Evolutionary conservation across 2,888 invertebrate genomes (phyloP).

Genomic region (Villa cingulata): DNA sequence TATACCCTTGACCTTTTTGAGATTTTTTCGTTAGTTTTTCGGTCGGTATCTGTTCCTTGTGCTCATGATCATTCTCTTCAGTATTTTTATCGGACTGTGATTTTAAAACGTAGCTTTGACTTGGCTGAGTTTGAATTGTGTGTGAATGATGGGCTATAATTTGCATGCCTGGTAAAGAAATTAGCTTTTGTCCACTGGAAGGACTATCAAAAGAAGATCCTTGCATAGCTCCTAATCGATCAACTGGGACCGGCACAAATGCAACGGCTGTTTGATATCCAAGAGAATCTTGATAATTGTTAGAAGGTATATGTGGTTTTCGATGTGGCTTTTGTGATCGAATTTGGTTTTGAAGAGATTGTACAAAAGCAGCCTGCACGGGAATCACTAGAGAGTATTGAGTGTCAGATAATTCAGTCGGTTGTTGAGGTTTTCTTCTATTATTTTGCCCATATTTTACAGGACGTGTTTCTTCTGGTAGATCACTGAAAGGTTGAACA

Average conservation of each 20-base stretch:
- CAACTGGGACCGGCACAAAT: neutral
- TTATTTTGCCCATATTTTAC: neutral
- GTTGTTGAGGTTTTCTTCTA: neutral
- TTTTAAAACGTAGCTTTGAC: neutral
- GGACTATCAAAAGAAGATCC: too few species aligned
- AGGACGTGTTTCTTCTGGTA: constrained; percentile 5
- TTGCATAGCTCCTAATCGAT: neutral
- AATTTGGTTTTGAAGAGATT: neutral
- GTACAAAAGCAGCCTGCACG: neutral
- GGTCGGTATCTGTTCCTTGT: neutral
- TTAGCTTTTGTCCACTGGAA: too few species aligned
- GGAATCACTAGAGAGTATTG: neutral
- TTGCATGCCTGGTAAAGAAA: neutral
- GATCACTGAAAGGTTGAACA: constrained; percentile 6
- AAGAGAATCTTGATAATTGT: neutral
- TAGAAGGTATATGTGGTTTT: neutral
- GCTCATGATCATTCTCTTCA: neutral
- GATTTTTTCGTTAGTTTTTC: neutral
- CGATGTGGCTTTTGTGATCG: neutral
- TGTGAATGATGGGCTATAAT: neutral
- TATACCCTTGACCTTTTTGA: neutral
- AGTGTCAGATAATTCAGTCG: neutral
- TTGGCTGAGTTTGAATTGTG: neutral
- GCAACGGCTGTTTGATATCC: neutral
- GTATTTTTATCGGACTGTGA: neutral